These are phyloP conservation scores for Oopsacas minuta DNA, from an alignment of 37 sponge, comb jelly and placozoan species.

Conservation along the genomic window DNA sequence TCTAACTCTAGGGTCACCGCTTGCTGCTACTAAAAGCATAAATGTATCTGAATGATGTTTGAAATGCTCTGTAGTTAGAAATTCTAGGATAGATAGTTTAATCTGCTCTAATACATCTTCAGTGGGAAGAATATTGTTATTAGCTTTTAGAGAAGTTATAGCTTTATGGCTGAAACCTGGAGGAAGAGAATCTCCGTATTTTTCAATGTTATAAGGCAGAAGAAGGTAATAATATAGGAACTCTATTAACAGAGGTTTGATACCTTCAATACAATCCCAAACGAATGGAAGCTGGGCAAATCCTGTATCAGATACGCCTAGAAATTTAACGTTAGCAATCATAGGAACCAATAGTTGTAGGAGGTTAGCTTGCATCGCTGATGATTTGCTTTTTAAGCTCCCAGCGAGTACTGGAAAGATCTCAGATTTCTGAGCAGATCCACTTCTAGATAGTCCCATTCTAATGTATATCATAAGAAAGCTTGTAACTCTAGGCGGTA, in stretches of 20 bases:
- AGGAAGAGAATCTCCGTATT: background rate
- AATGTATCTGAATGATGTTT: background rate
- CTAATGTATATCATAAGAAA: background rate
- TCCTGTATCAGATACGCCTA: background rate
- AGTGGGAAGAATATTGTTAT: background rate
- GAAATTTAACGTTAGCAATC: background rate
- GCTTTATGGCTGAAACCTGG: background rate
- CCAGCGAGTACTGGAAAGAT: background rate
- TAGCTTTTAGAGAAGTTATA: background rate
- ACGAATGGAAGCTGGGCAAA: background rate
- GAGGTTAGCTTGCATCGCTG: background rate
- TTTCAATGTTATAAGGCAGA: background rate
- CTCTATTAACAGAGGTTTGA: background rate
- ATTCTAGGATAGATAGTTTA: background rate
- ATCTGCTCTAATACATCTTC: background rate
- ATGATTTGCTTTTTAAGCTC: background rate
- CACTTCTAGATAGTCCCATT: background rate
- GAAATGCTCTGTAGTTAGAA: background rate
- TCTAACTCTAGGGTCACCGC: constrained; percentile 3
- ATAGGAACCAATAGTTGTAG: background rate
- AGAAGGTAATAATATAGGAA: background rate
- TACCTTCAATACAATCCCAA: background rate
- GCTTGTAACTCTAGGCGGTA: background rate
- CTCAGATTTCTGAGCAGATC: background rate
- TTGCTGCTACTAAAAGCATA: background rate